Conservation (phyloP, 1,140 invertebrate genomes). For the Psilanteris sp. region DNA sequence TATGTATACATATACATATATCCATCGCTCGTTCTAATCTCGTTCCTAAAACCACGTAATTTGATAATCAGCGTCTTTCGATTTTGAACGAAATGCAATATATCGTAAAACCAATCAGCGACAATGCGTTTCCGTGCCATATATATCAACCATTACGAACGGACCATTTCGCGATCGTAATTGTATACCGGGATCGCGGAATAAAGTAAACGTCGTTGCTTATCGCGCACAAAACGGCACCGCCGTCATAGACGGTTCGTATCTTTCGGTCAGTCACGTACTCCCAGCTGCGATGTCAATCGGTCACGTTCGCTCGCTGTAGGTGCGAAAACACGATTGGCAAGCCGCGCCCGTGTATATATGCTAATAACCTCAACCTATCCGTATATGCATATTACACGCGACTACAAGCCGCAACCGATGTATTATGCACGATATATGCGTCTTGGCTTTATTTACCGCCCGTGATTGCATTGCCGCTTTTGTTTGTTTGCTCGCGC, state of each 20-base stretch:
- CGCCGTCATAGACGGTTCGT: slow-evolving; percentile 13
- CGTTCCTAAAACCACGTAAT: no score
- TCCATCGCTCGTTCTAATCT: no score
- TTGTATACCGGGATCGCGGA: no score
- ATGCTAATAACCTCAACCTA: slow-evolving; percentile 36
- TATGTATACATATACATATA: no score
- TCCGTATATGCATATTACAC: slow-evolving; percentile 51
- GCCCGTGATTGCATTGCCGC: slow-evolving; percentile 46
- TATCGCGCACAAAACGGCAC: no score
- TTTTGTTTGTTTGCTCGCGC: slow-evolving; percentile 43
- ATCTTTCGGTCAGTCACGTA: slow-evolving; percentile 49
- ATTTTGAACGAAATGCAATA: no score
- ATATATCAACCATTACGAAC: no score
- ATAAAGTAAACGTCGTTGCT: no score
- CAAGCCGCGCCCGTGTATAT: slow-evolving; percentile 40
- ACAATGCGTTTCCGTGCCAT: no score
- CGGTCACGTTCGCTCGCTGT: slow-evolving; percentile 43
- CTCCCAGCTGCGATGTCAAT: slow-evolving; percentile 52
- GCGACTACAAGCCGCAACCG: slow-evolving; percentile 23
- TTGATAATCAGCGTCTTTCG: no score
- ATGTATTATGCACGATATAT: slow-evolving; percentile 58
- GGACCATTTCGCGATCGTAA: no score
- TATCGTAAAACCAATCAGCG: no score
- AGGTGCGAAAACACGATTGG: slow-evolving; percentile 55
- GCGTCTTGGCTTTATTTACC: slow-evolving; percentile 44